These are phyloP conservation scores for Hemibagrus guttatus DNA, from an alignment of 2,797 vertebrate species.

Conservation along the genomic window DNA sequence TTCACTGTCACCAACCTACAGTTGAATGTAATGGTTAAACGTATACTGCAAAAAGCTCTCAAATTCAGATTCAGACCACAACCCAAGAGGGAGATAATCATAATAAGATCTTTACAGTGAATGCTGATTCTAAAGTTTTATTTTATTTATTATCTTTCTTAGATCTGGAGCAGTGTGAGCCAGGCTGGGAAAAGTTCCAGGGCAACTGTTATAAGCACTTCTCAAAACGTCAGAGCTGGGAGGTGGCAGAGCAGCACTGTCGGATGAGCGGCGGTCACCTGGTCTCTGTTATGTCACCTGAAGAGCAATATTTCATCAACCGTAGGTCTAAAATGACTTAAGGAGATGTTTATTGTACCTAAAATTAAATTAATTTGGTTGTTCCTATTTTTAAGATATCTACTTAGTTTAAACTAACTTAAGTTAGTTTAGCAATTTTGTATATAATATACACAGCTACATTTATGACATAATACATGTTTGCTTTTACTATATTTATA, in stretches of 20 bases:
- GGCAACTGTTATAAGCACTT: conserved; percentile 91
- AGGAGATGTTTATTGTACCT: background rate
- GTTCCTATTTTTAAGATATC: background rate
- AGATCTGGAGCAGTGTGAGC: conserved; percentile 83
- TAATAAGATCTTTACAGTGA: background rate
- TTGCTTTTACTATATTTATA: conserved; percentile 61
- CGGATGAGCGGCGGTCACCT: conserved; percentile 83
- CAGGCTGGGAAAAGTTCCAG: conserved; percentile 89
- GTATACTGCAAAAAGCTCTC: background rate
- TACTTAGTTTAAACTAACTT: no score
- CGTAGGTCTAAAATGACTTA: conserved; percentile 69
- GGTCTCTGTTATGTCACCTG: conserved; percentile 85
- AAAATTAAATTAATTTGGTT: conserved; percentile 20
- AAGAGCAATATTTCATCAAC: conserved; percentile 91
- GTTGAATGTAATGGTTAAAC: background rate
- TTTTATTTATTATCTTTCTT: conserved; percentile 40
- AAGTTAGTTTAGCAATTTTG: background rate
- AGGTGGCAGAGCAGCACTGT: conserved; percentile 89
- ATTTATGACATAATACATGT: background rate
- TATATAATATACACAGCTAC: background rate
- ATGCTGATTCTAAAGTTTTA: background rate
- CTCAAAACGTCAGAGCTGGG: conserved; percentile 85
- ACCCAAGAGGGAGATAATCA: background rate
- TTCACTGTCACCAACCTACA: background rate
- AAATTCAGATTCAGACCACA: background rate